These are phyloP conservation scores for Dermolepida albohirtum DNA, from an alignment of 2,888 invertebrate genomes.

Conservation along the genomic window DNA sequence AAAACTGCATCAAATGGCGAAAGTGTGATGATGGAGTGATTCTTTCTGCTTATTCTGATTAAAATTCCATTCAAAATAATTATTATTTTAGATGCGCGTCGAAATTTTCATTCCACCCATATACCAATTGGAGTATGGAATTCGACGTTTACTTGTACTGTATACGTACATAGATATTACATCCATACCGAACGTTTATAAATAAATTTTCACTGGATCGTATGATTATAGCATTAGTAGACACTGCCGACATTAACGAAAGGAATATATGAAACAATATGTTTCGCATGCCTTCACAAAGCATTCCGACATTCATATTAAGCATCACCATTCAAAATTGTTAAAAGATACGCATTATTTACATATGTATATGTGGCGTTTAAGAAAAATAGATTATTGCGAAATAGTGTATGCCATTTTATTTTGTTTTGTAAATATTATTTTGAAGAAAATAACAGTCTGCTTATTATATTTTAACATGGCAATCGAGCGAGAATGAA, in stretches of 20 bases:
- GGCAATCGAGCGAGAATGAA: too few relatives aligned
- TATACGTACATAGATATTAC: not conserved
- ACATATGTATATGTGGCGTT: too few relatives aligned
- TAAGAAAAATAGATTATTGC: too few relatives aligned
- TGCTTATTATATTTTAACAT: too few relatives aligned
- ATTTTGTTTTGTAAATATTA: too few relatives aligned
- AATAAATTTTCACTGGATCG: constrained; percentile 12
- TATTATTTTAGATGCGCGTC: constrained; percentile 27
- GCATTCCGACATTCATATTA: constrained; percentile 8
- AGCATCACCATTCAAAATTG: too few relatives aligned
- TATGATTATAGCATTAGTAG: not conserved
- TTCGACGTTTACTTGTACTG: constrained; percentile 25
- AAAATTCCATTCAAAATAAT: constrained; percentile 25
- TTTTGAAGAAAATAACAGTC: too few relatives aligned
- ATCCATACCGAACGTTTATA: not conserved
- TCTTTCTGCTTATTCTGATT: constrained; percentile 17
- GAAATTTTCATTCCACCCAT: constrained; percentile 39
- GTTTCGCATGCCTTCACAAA: constrained; percentile 25
- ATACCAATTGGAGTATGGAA: constrained; percentile 37
- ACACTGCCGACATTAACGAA: not conserved
- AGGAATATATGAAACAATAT: not conserved
- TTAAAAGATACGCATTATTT: too few relatives aligned
- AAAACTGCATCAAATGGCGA: not conserved
- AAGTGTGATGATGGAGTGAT: constrained; percentile 20
- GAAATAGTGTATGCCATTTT: too few relatives aligned